phyloP scores from a whole-genome alignment of 1,140 invertebrate genomes.

The Ptiloglossa arizonensis region DNA sequence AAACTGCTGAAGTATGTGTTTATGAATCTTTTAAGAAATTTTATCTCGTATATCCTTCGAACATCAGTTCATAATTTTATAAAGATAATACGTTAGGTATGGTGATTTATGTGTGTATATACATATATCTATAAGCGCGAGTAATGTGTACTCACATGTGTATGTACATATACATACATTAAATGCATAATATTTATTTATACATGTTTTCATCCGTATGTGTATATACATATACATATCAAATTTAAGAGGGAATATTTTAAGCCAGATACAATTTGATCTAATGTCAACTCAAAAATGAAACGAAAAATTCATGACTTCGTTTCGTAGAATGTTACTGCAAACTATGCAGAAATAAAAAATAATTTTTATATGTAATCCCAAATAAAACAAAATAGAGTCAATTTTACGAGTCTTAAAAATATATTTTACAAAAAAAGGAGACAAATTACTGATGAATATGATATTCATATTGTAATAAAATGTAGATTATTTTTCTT shows the following conservation, averaged over 20 bases:
- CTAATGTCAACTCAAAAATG: conserved; percentile 2
- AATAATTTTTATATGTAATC: no score
- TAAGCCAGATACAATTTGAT: not conserved
- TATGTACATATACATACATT: not conserved
- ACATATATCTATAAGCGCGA: not conserved
- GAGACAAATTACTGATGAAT: not conserved
- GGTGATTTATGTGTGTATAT: conserved; percentile 6
- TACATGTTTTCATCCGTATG: conserved; percentile 9
- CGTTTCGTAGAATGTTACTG: no score
- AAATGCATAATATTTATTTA: conserved; percentile 22
- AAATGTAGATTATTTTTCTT: conserved; percentile 8
- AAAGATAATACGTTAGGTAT: not conserved
- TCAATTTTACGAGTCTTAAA: not conserved
- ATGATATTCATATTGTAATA: conserved; percentile 1
- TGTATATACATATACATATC: conserved; percentile 26
- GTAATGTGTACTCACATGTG: not conserved
- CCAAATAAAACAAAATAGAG: not conserved
- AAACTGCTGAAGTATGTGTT: not conserved
- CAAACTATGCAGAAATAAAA: no score
- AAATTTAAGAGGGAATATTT: conserved; percentile 18
- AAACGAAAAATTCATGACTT: no score
- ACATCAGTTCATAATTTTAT: not conserved
- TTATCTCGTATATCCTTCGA: no score
- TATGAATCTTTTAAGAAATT: not conserved
- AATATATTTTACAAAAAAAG: conserved; percentile 4